Evolutionary conservation across 2,113 vertebrate genomes (phyloP), one percentile per base, ranked within the genome.

Genomic region (Barbus barbus): DNA sequence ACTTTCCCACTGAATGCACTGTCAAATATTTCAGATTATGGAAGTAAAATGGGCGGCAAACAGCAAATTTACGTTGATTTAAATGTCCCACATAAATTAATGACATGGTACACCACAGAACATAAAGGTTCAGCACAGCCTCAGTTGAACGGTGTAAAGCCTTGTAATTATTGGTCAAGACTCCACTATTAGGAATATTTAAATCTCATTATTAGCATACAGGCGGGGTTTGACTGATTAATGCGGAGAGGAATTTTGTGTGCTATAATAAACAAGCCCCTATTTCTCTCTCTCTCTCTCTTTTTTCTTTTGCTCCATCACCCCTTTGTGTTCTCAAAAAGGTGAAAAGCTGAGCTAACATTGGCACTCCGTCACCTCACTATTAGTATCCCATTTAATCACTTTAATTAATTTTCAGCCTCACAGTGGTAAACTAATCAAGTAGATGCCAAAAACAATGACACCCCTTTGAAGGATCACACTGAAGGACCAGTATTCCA

Each of bases 361-460:
- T 92, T 46, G n/a, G 71, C 48, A 48, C 41, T 74, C 71, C 92
- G 92, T 91, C 80, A 72, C 91, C 88, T 53, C 65, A 12, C 87
- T 90, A 94, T 93, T 90, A 87, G 94, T 93, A 95, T 94, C 94
- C 93, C 93, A 94, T 94, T 94, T 93, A 93, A 94, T 94, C 94
- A 94, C 95, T 97, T 94, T 90, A 93, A 94, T 95, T 94, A 96
- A 96, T 95, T 95, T 94, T 92, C 90, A 94, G 93, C 94, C 93
- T 92, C 91, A 93, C 91, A 94, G 94, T 94, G 84, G 90, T 96
- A 96, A 97, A 96, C 96, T 96, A 95, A 96, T 96, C 94, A 94
- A 92, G 90, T 91, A 92, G 90, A 92, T 87, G 90, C 95, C 94
- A 95, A 94, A 93, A 94, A 94, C 94, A 93, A 90, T 94, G 93